These are phyloP conservation scores for Varanus komodoensis DNA, from an alignment of 2,113 vertebrate genomes.

Conservation along the genomic window DNA sequence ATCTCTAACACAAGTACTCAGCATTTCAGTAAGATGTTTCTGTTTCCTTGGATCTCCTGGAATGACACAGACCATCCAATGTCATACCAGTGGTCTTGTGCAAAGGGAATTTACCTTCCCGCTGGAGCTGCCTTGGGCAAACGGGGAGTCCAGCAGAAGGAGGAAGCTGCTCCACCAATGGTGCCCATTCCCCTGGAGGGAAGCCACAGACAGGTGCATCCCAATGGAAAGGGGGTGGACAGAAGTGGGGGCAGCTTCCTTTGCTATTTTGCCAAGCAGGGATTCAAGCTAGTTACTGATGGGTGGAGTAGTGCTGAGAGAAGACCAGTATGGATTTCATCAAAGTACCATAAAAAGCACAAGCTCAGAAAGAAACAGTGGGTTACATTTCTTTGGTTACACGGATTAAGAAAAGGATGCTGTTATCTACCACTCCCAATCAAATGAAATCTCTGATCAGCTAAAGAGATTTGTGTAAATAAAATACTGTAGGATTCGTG, in stretches of 20 bases:
- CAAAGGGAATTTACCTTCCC: too few relatives aligned
- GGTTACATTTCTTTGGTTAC: conserved; percentile 35
- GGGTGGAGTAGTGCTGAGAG: not conserved
- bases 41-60: not conserved
- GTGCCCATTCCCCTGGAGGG: not conserved
- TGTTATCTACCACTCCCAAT: conserved; percentile 8
- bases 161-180: not conserved
- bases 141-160: not conserved
- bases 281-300: accelerated
- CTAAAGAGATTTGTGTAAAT: conserved; percentile 28
- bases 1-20: not conserved
- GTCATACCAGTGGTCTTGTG: not conserved
- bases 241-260: not conserved
- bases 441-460: conserved; percentile 18
- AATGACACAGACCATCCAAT: not conserved
- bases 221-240: not conserved
- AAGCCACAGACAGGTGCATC: not conserved
- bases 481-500: not conserved
- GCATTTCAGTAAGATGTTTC: not conserved
- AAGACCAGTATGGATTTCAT: not conserved
- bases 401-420: not conserved
- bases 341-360: not conserved
- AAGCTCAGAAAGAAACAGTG: not conserved
- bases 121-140: not conserved
- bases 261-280: not conserved